Evolutionary conservation across 2,113 vertebrate genomes (phyloP).

Genomic region (Prunella fulvescens): DNA sequence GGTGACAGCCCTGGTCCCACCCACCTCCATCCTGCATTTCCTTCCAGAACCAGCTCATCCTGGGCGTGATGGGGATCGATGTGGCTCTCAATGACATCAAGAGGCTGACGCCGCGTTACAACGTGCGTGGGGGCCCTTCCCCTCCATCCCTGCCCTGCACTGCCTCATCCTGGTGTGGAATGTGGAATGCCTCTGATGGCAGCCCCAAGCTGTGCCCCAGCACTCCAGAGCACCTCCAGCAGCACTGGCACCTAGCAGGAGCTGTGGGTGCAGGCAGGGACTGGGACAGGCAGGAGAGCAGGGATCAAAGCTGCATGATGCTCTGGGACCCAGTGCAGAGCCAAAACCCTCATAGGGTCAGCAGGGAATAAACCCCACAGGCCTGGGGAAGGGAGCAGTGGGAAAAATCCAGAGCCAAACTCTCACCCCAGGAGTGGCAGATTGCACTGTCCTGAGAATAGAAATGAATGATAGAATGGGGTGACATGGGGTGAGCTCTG

Average conservation of each 20-base stretch:
- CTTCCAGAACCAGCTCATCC: constrained; percentile 93
- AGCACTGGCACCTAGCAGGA: background rate
- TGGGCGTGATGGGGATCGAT: constrained; percentile 97
- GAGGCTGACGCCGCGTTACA: constrained; percentile 92
- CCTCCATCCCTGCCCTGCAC: background rate
- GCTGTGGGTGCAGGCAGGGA: background rate
- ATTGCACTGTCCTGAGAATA: background rate
- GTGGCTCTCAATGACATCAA: constrained; percentile 96
- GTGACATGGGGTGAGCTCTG: accelerated
- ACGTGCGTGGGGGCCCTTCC: constrained; percentile 73
- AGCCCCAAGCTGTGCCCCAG: background rate
- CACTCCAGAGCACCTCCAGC: background rate
- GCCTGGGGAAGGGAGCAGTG: background rate
- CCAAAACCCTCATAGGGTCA: background rate
- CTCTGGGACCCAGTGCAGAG: background rate
- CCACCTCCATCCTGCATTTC: background rate
- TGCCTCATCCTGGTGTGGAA: background rate
- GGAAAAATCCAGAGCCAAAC: background rate
- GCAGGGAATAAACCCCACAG: background rate
- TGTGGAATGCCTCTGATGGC: background rate
- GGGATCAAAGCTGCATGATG: background rate
- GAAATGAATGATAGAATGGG: background rate
- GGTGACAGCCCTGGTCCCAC: background rate
- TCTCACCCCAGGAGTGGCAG: background rate
- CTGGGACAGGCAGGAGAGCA: background rate